Conservation (phyloP, 1,140 invertebrate species). For the Drosophila arizonae region DNA sequence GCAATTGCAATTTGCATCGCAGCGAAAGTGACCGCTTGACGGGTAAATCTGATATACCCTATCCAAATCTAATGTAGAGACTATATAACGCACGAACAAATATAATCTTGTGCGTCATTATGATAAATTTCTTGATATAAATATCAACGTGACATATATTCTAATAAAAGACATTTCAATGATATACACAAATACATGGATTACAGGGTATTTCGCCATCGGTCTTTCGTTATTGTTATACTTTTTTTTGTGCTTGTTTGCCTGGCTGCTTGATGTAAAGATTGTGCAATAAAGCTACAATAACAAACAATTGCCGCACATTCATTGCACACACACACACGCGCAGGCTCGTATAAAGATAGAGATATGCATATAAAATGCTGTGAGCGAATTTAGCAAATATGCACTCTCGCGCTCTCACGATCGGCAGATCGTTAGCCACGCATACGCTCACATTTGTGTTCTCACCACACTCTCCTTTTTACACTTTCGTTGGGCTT, state of each 20-base stretch:
- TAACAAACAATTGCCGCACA: conserved; percentile 65
- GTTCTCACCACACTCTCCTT: conserved; percentile 8
- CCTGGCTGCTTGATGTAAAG: conserved; percentile 38
- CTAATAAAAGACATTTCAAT: neutral
- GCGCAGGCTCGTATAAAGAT: conserved; percentile 16
- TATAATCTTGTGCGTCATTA: neutral
- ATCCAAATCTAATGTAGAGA: neutral
- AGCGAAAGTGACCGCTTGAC: neutral
- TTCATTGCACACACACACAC: conserved; percentile 24
- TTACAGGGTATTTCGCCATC: conserved; percentile 19
- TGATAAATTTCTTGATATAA: too few relatives aligned
- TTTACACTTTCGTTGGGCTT: conserved; percentile 20
- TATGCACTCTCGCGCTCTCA: conserved; percentile 44
- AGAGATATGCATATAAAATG: conserved; percentile 22
- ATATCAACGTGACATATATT: neutral
- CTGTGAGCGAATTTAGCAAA: conserved; percentile 48
- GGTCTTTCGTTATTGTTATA: conserved; percentile 14
- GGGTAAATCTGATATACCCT: conserved; percentile 18
- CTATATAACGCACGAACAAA: neutral
- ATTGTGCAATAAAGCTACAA: conserved; percentile 76
- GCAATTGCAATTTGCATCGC: conserved; percentile 6
- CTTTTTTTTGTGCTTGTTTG: conserved; percentile 44
- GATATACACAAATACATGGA: neutral
- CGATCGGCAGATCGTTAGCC: conserved; percentile 30
- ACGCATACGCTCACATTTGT: conserved; percentile 30